Base-by-base conservation (phyloP, 2,113 vertebrate genomes). In the Macquaria australasica region DNA sequence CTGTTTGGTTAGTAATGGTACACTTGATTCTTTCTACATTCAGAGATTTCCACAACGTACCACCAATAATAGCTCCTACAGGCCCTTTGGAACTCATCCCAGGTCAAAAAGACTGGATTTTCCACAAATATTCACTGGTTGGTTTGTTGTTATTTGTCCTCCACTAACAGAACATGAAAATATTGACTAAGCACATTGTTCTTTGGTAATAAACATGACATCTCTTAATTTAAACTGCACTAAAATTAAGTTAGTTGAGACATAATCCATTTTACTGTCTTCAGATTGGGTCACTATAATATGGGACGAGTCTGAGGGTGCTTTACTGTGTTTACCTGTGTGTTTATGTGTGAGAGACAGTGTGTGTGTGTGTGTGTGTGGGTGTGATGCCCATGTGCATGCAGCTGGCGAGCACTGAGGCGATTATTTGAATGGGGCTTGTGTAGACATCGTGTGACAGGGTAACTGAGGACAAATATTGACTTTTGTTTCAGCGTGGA, bases 391-490 rank as follows among this genome's bases (percentile, higher is more conserved):
- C 41, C 6, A 5, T 37, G 67, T n/a, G 37, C 41, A 77, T 71
- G 68, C 82, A 80, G 67, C 28, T 67, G 68, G 78, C 7, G 51
- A 68, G 64, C 67, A 78, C 55, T 21, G 25, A 86, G 15, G 83
- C 16, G 20, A 74, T 62, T 39, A 58, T 67, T 81, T 77, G 73
- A 88, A 79, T 86, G 68, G 45, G 50, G 68, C 80, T 50, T 90
- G 82, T 86, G 70, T 79, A 82, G 79, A 86, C 60, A 87, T 83
- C 5, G 31, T 88, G 87, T 78, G 83, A 88, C 80, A 85, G 23
- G 50, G 72, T 25, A 87, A 83, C 72, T 56, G 72, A 82, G 59
- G 64, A 28, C 90, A 93, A 95, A 95, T 92, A 94, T 94, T 94
- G 86, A 93, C 90, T 90, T 84, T 77, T 68, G 69, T 55, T 45